These are phyloP conservation scores for Chirona hameri DNA, from an alignment of 2,888 invertebrate genomes.

Conservation along the genomic window DNA sequence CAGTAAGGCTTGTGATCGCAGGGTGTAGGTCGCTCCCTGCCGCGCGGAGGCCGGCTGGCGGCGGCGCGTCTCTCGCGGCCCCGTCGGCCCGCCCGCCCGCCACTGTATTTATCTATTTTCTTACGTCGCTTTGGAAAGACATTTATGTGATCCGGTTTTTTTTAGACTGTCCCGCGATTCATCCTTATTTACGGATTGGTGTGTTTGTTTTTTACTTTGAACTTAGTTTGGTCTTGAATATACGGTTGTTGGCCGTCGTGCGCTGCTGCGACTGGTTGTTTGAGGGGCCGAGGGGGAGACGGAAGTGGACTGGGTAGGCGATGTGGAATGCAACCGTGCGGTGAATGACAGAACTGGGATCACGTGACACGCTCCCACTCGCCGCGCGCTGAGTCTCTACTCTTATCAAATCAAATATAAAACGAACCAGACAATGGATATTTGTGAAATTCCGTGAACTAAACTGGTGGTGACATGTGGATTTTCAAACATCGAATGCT, in stretches of 20 bases:
- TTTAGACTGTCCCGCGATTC: neutral
- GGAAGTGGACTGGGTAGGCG: too few species aligned
- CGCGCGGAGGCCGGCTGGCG: neutral
- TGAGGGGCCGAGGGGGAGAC: neutral
- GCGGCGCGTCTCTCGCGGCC: neutral
- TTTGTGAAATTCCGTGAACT: too few species aligned
- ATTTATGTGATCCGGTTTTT: constrained; percentile 28
- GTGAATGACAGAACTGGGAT: too few species aligned
- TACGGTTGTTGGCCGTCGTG: constrained; percentile 8
- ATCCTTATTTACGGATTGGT: neutral
- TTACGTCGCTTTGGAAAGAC: constrained; percentile 27
- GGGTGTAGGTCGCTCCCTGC: neutral
- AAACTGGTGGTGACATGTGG: too few species aligned
- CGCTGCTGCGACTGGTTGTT: neutral
- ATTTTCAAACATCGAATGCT: too few species aligned
- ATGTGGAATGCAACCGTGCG: too few species aligned
- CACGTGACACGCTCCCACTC: too few species aligned
- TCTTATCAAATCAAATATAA: too few species aligned
- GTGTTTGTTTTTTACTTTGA: constrained; percentile 13
- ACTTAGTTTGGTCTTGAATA: neutral
- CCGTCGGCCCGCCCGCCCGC: neutral
- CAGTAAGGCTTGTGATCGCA: constrained; percentile 27
- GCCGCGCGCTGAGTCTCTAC: too few species aligned
- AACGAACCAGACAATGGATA: too few species aligned
- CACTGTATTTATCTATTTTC: constrained; percentile 24